Conservation (phyloP, 2,888 invertebrate genomes). For the Eubasilissa splendida region DNA sequence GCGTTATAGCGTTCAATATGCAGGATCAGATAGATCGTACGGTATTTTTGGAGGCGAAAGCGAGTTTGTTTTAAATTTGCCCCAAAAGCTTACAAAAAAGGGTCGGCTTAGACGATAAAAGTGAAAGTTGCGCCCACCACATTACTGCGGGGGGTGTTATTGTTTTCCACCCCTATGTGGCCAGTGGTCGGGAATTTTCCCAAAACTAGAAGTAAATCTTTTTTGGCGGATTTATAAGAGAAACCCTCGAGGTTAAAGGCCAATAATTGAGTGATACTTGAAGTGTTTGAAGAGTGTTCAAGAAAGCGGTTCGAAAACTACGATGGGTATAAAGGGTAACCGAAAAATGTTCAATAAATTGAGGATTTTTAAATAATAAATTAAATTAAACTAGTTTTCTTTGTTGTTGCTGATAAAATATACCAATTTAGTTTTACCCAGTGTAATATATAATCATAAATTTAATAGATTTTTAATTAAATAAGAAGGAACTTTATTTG, state of each 20-base stretch:
- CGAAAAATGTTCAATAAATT: no score
- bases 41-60: conserved; percentile 3
- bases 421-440: no score
- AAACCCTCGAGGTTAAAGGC: conserved; percentile 7
- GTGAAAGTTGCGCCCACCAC: conserved; percentile 56
- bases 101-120: conserved; percentile 55
- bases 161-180: conserved; percentile 47
- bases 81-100: conserved; percentile 51
- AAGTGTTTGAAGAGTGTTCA: conserved; percentile 18
- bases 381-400: no score
- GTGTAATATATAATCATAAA: no score
- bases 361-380: no score
- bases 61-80: conserved; percentile 49
- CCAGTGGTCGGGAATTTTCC: conserved; percentile 33
- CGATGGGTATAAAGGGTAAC: no score
- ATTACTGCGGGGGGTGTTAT: conserved; percentile 55
- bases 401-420: no score
- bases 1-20: conserved; percentile 28
- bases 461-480: no score
- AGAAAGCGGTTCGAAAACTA: background rate
- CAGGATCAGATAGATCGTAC: conserved; percentile 24
- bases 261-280: conserved; percentile 10
- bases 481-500: no score
- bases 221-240: background rate
- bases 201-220: conserved; percentile 20